A percentile compares a stretch with the other conserved stretches of the same genome.
Conservation (phyloP, 2,797 vertebrate genomes). For the Heliangelus exortis region DNA sequence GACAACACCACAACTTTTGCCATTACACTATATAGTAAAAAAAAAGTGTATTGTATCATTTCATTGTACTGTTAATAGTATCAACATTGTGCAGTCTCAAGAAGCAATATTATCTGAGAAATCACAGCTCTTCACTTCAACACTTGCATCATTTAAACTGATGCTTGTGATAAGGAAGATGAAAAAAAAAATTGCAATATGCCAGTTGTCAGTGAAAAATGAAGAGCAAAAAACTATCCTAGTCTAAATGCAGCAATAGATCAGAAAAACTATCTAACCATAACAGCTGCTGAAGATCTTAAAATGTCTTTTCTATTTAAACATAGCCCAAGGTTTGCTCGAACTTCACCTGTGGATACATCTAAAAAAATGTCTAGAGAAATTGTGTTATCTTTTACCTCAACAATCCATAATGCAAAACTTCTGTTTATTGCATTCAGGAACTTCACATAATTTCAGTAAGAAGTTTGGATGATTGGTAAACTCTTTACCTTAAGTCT, state of each 20-base stretch:
- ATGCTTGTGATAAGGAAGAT: background rate
- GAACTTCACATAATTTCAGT: background rate
- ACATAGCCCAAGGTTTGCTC: conserved; percentile 16
- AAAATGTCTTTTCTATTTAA: conserved; percentile 30
- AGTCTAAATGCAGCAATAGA: conserved; percentile 30
- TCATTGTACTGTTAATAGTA: background rate
- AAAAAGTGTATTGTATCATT: background rate
- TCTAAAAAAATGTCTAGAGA: background rate
- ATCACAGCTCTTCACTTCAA: background rate
- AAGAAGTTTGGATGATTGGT: background rate
- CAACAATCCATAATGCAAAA: background rate
- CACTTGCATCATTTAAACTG: background rate
- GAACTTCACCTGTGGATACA: background rate
- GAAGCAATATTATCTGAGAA: background rate
- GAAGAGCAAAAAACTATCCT: background rate
- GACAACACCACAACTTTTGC: background rate
- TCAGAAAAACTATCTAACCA: conserved; percentile 27
- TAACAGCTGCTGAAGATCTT: conserved; percentile 4
- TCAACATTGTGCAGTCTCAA: background rate
- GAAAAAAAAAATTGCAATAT: background rate
- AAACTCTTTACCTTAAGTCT: background rate
- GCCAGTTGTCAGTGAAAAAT: background rate
- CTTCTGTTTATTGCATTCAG: background rate
- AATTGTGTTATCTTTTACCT: background rate
- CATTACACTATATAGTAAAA: background rate